A percentile compares a stretch with the other conserved stretches of the same genome.
Evolutionary conservation across 2,888 invertebrate genomes (phyloP).

Genomic region (Actias luna): DNA sequence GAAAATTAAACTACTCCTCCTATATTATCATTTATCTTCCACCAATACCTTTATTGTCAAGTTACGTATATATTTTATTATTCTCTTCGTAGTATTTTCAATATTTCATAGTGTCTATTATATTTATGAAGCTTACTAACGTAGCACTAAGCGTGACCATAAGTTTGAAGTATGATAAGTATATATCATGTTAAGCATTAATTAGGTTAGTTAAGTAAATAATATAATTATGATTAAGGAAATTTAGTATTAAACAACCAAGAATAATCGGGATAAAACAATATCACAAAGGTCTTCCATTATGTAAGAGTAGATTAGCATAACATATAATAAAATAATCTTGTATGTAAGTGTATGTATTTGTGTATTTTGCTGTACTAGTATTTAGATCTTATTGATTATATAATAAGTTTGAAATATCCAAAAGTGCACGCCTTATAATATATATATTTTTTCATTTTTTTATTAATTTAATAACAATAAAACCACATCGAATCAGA

Average conservation of each 20-base stretch:
- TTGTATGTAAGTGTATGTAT: not conserved
- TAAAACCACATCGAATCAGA: too few relatives aligned
- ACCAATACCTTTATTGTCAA: too few relatives aligned
- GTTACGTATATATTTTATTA: too few relatives aligned
- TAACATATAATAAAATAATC: not conserved
- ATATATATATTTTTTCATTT: too few relatives aligned
- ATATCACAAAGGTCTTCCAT: slow-evolving; percentile 80
- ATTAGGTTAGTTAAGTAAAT: slow-evolving; percentile 2
- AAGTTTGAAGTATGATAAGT: not conserved
- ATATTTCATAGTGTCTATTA: too few relatives aligned
- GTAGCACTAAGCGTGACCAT: not conserved
- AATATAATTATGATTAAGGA: slow-evolving; percentile 13
- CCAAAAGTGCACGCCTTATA: too few relatives aligned
- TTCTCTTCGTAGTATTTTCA: too few relatives aligned
- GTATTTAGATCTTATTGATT: not conserved
- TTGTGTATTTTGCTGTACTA: not conserved
- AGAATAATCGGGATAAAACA: slow-evolving; percentile 77
- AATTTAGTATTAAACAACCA: slow-evolving; percentile 64
- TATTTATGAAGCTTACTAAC: not conserved
- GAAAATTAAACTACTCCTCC: too few relatives aligned
- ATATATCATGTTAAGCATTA: not conserved
- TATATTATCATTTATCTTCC: too few relatives aligned
- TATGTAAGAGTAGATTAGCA: slow-evolving; percentile 40
- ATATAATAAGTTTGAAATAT: not conserved
- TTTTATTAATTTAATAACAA: too few relatives aligned